phyloP scores from a whole-genome alignment of 53 echinoderm and acorn worm species.

The Stichopus horrens region DNA sequence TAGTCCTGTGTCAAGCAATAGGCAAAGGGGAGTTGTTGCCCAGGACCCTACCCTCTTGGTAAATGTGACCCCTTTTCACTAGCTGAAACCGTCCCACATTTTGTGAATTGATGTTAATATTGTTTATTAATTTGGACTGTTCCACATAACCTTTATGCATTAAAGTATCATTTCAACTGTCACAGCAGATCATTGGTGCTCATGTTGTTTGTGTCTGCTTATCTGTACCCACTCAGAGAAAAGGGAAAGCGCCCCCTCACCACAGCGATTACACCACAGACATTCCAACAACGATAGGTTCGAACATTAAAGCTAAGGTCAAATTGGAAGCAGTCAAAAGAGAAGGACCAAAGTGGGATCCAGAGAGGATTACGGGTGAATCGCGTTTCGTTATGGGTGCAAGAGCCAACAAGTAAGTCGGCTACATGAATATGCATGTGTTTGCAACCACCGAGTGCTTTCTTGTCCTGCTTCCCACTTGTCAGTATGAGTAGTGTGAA shows the following conservation, averaged over 20 bases:
- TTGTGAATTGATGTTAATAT: no score
- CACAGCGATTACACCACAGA: conserved; percentile 96
- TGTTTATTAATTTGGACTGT: no score
- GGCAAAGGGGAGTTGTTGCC: no score
- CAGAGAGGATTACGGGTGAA: conserved; percentile 64
- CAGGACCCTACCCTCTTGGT: no score
- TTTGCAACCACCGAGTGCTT: background rate
- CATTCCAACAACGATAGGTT: conserved; percentile 63
- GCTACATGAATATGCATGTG: background rate
- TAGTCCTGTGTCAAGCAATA: no score
- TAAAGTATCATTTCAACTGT: no score
- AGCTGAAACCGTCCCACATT: no score
- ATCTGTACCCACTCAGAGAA: conserved; percentile 60
- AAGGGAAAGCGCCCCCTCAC: conserved; percentile 88
- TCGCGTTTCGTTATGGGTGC: conserved; percentile 94
- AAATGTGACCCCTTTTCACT: no score
- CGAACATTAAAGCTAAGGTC: conserved; percentile 54
- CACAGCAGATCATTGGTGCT: background rate
- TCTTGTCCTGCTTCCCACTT: background rate
- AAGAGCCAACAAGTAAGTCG: conserved; percentile 88
- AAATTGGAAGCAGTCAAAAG: conserved; percentile 79
- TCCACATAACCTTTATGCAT: no score
- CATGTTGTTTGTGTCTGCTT: background rate
- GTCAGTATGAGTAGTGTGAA: background rate
- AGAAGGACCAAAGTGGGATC: conserved; percentile 96